Evolutionary conservation across 1,140 invertebrate genomes (phyloP).

Genomic region (Lordiphosa clarofinis): DNA sequence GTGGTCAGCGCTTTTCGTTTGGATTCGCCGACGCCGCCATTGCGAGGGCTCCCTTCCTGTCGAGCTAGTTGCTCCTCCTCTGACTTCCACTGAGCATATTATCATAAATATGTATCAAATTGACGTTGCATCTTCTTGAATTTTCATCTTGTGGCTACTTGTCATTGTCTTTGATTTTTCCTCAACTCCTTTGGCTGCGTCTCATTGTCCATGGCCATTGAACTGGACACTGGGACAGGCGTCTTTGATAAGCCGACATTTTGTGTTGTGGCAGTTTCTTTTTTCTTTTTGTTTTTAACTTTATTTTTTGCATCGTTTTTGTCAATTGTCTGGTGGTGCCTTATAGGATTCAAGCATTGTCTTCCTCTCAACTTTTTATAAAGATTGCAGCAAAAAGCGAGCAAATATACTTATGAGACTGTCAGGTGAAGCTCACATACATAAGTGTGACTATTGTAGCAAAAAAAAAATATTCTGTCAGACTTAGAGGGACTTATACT

Average conservation of each 20-base stretch:
- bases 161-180: slow-evolving; percentile 77
- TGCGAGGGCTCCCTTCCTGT: slow-evolving; percentile 11
- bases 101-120: slow-evolving; percentile 78
- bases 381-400: slow-evolving; percentile 32
- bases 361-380: slow-evolving; percentile 22
- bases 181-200: slow-evolving; percentile 34
- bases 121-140: slow-evolving; percentile 77
- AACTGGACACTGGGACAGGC: slow-evolving; percentile 41
- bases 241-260: slow-evolving; percentile 68
- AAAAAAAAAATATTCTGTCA: too few relatives aligned
- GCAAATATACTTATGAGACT: slow-evolving; percentile 1
- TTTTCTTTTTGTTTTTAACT: slow-evolving; percentile 23
- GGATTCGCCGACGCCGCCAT: slow-evolving; percentile 61
- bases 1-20: slow-evolving; percentile 36
- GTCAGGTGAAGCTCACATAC: neutral
- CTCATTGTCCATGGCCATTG: slow-evolving; percentile 64
- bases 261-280: slow-evolving; percentile 30
- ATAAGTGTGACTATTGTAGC: neutral
- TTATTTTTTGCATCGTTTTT: slow-evolving; percentile 30
- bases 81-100: slow-evolving; percentile 60
- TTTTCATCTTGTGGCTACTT: slow-evolving; percentile 74
- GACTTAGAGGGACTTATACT: too few relatives aligned
- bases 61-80: slow-evolving; percentile 16
- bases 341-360: slow-evolving; percentile 54
- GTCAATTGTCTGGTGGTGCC: slow-evolving; percentile 48